Percentiles rank a stretch among this genome's conserved stretches.
These are phyloP conservation scores for Brenthis ino DNA, from an alignment of 2,888 invertebrate species.

Conservation along the genomic window DNA sequence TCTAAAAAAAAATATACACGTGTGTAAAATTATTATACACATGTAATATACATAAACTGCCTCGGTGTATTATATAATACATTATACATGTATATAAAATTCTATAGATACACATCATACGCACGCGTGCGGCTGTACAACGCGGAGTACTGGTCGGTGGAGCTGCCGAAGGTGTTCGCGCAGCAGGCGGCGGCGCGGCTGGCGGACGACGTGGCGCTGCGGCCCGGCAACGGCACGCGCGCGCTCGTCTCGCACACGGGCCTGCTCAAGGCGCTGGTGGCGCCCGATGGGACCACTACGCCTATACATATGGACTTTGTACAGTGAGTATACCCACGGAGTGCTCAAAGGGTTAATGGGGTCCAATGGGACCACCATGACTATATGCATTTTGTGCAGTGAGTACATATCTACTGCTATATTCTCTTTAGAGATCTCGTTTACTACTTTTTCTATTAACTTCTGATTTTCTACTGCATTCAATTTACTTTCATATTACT, in stretches of 20 bases:
- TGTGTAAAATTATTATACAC: no score
- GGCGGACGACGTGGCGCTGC: constrained; percentile 61
- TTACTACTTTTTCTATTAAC: no score
- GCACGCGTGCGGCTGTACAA: constrained; percentile 81
- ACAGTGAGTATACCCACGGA: constrained; percentile 74
- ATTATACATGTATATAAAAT: not conserved
- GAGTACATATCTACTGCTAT: no score
- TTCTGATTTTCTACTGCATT: no score
- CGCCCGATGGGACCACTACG: constrained; percentile 55
- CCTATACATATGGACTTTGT: constrained; percentile 90
- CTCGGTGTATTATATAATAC: no score
- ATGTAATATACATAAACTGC: no score
- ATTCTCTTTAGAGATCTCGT: no score
- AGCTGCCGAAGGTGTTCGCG: constrained; percentile 72
- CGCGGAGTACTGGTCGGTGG: constrained; percentile 70
- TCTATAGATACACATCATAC: constrained; percentile 70
- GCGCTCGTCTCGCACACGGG: constrained; percentile 87
- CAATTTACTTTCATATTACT: no score
- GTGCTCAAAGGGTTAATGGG: no score
- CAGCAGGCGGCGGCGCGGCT: constrained; percentile 59
- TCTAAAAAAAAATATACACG: no score
- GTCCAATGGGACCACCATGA: no score
- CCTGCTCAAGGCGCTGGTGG: constrained; percentile 86
- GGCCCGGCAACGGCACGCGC: constrained; percentile 60
- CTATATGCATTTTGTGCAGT: no score